Evolutionary conservation across 2,888 invertebrate species (phyloP), one percentile per base, ranked within the genome.

Genomic region (Coenonympha glycerion): DNA sequence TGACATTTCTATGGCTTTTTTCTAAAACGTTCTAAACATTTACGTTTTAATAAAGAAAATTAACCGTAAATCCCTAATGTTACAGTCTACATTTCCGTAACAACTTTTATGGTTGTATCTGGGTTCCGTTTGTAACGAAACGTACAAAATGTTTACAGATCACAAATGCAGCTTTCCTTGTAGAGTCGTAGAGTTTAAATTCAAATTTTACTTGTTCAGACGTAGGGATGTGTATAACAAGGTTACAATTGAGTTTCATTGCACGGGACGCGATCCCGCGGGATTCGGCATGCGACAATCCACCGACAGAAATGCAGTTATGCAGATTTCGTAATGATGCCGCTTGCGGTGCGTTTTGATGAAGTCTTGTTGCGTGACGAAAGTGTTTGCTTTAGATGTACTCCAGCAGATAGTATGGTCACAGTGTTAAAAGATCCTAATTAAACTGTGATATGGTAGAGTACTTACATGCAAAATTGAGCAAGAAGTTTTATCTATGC

Each of bases 291-390:
- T 73, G 69, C 71, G 73, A 76, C 76, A 71, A 71, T 69, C 72
- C 73, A 73, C 68, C 72, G 69, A 52, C 58, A 66, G 68, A 70
- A 77, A 80, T 72, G 73, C 72, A 69, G 78, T 82, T 84, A 84
- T 84, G 85, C 78, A 85, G 75, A 84, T 84, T 69, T 64, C 45
- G 69, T 77, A 75, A 76, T 74, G 72, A 78, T 69, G 74, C 74
- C 63, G 61, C 68, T 71, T 70, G 68, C 53, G 65, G 63, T 63
- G 53, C 62, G 63, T 68, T 71, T 72, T 69, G 68, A 69, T 69
- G 71, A 68, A 63, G 61, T 61, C 60, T 60, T 61, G 64, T 54
- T 57, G 56, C 49, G 55, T 48, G 51, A 47, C 47, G 42, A 40
- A 49, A 47, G 24, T 54, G 50, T 57, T 55, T 59, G 46, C 50